Evolutionary conservation across 1,140 invertebrate species (phyloP).

Genomic region (Camponotus floridanus): DNA sequence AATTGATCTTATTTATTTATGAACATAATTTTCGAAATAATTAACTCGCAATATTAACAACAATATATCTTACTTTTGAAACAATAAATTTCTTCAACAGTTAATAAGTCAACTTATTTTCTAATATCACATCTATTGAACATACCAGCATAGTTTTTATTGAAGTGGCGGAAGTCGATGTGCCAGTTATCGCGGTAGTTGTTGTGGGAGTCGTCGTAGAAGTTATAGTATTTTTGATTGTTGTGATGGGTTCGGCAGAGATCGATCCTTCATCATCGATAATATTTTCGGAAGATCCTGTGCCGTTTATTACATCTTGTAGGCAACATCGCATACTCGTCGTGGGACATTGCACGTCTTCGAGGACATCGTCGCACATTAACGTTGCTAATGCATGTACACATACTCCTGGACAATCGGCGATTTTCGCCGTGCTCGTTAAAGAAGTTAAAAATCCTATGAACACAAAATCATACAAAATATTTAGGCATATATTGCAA

Average conservation of each 20-base stretch:
- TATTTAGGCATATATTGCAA: neutral
- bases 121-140: slow-evolving; percentile 2
- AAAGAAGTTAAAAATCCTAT: slow-evolving; percentile 93
- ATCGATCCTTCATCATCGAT: slow-evolving; percentile 75
- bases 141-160: slow-evolving; percentile 61
- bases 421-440: slow-evolving; percentile 92
- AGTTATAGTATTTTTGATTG: slow-evolving; percentile 63
- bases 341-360: slow-evolving; percentile 92
- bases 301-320: slow-evolving; percentile 87
- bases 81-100: slow-evolving; percentile 32
- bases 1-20: neutral
- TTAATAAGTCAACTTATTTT: slow-evolving; percentile 33
- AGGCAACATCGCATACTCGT: slow-evolving; percentile 93
- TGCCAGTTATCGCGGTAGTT: slow-evolving; percentile 55
- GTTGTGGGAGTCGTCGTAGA: slow-evolving; percentile 67
- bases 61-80: slow-evolving; percentile 10
- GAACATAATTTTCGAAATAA: neutral
- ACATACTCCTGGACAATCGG: slow-evolving; percentile 94
- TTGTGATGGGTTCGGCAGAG: slow-evolving; percentile 57
- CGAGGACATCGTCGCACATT: slow-evolving; percentile 93
- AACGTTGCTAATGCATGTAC: slow-evolving; percentile 93
- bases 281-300: slow-evolving; percentile 73
- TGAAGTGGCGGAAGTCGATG: slow-evolving; percentile 30
- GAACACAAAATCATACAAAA: slow-evolving; percentile 59
- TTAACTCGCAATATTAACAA: neutral